Evolutionary conservation across 2,888 invertebrate species (phyloP).

Genomic region (Apocheima hispidaria): DNA sequence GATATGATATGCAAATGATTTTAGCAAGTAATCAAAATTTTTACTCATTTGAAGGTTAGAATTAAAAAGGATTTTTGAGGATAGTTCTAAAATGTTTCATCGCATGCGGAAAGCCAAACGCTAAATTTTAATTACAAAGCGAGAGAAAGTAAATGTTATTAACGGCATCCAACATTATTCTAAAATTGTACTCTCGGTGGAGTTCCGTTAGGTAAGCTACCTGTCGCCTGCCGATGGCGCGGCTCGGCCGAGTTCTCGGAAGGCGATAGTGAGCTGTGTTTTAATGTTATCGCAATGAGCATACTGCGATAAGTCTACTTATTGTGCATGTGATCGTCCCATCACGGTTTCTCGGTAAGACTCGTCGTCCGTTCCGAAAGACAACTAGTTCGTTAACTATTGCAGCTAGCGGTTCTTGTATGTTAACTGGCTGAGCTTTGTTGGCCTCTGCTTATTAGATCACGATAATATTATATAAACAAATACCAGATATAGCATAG

Average conservation of each 20-base stretch:
- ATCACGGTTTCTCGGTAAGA: slow-evolving; percentile 69
- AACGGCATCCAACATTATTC: slow-evolving; percentile 72
- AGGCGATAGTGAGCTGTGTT: slow-evolving; percentile 80
- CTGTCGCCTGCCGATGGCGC: slow-evolving; percentile 65
- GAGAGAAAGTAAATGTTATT: slow-evolving; percentile 72
- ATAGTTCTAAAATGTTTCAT: not conserved
- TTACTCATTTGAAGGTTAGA: no score
- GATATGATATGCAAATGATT: no score
- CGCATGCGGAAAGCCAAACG: slow-evolving; percentile 43
- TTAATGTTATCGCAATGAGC: slow-evolving; percentile 81
- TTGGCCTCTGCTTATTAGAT: not conserved
- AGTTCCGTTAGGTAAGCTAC: slow-evolving; percentile 81
- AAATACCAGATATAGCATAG: no score
- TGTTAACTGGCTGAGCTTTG: not conserved
- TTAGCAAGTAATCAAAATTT: no score
- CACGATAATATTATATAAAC: not conserved
- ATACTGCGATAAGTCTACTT: slow-evolving; percentile 78
- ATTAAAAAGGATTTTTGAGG: not conserved
- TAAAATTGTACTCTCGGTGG: slow-evolving; percentile 73
- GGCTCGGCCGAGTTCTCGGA: slow-evolving; percentile 72
- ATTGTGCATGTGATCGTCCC: slow-evolving; percentile 70
- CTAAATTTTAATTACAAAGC: slow-evolving; percentile 49
- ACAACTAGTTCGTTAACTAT: slow-evolving; percentile 33
- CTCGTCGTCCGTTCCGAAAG: slow-evolving; percentile 55
- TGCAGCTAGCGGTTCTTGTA: slow-evolving; percentile 3